Percentiles rank a stretch among this genome's conserved stretches.
These are phyloP conservation scores for Odontamblyopus rebecca DNA, from an alignment of 2,797 vertebrate species.

Conservation along the genomic window DNA sequence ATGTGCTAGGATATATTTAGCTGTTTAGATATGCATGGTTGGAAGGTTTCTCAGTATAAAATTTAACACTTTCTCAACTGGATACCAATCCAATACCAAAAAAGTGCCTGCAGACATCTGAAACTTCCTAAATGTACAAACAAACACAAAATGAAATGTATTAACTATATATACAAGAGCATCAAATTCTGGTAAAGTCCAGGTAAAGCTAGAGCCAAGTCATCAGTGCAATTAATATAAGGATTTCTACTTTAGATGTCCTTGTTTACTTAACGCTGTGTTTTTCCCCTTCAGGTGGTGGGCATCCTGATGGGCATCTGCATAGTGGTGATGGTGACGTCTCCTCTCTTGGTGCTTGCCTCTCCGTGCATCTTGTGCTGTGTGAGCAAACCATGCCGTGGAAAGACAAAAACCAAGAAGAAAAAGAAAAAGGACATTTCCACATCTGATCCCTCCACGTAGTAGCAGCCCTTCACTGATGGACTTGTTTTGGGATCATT, in stretches of 20 bases:
- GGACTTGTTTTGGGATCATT: constrained; percentile 12
- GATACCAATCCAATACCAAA: background rate
- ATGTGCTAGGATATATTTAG: background rate
- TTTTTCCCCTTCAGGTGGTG: constrained; percentile 81
- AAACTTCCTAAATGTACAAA: background rate
- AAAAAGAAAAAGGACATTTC: constrained; percentile 60
- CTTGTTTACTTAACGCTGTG: background rate
- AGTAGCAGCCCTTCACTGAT: constrained; percentile 42
- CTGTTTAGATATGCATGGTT: background rate
- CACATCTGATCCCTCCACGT: constrained; percentile 67
- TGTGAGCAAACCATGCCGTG: constrained; percentile 88
- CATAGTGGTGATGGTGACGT: constrained; percentile 90
- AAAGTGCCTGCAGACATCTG: background rate
- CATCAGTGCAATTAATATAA: no score
- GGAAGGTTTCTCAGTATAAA: background rate
- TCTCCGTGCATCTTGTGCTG: constrained; percentile 96
- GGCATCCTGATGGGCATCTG: constrained; percentile 92
- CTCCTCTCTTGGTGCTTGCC: constrained; percentile 91
- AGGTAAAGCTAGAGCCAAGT: no score
- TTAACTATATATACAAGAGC: no score
- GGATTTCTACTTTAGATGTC: no score
- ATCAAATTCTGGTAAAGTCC: no score
- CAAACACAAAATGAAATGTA: no score
- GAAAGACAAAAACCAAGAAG: constrained; percentile 67
- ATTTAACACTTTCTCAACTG: background rate